These are phyloP conservation scores for Diplolepis rosae DNA, from an alignment of 2,888 invertebrate genomes.

Conservation along the genomic window DNA sequence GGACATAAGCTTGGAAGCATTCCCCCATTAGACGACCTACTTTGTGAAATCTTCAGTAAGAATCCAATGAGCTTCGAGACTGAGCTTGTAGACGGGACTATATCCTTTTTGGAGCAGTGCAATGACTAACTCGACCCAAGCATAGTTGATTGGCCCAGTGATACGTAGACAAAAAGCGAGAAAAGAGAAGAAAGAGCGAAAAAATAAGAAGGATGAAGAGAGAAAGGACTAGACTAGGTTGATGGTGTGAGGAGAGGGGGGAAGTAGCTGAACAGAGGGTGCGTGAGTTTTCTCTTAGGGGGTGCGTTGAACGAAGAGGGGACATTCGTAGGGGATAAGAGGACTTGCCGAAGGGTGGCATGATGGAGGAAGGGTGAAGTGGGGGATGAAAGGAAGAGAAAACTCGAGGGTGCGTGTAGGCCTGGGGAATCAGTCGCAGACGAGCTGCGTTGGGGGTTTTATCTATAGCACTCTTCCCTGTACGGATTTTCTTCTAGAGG, in stretches of 20 bases:
- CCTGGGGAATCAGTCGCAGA: slow-evolving; percentile 73
- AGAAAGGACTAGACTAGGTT: slow-evolving; percentile 39
- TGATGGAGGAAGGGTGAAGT: slow-evolving; percentile 55
- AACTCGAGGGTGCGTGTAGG: slow-evolving; percentile 72
- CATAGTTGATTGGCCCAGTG: slow-evolving; percentile 68
- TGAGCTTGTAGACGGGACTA: background rate
- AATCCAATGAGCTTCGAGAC: background rate
- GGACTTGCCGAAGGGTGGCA: slow-evolving; percentile 52
- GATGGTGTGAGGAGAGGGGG: slow-evolving; percentile 41
- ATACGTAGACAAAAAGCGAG: slow-evolving; percentile 56
- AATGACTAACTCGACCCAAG: slow-evolving; percentile 49
- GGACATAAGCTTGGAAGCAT: slow-evolving; percentile 35
- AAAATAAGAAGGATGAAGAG: slow-evolving; percentile 36
- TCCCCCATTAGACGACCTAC: slow-evolving; percentile 53
- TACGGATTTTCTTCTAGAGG: slow-evolving; percentile 36
- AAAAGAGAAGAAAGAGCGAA: slow-evolving; percentile 36
- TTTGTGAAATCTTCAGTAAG: slow-evolving; percentile 42
- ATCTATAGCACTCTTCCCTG: slow-evolving; percentile 64
- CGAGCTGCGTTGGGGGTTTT: slow-evolving; percentile 72
- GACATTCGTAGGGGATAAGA: slow-evolving; percentile 62
- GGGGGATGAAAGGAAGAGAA: slow-evolving; percentile 68
- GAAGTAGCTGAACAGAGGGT: slow-evolving; percentile 59
- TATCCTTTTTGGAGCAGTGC: slow-evolving; percentile 3
- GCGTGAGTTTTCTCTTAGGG: slow-evolving; percentile 65
- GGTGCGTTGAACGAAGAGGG: slow-evolving; percentile 64